Base-by-base conservation (phyloP, 1,140 invertebrate genomes). In the Globodera rostochiensis region DNA sequence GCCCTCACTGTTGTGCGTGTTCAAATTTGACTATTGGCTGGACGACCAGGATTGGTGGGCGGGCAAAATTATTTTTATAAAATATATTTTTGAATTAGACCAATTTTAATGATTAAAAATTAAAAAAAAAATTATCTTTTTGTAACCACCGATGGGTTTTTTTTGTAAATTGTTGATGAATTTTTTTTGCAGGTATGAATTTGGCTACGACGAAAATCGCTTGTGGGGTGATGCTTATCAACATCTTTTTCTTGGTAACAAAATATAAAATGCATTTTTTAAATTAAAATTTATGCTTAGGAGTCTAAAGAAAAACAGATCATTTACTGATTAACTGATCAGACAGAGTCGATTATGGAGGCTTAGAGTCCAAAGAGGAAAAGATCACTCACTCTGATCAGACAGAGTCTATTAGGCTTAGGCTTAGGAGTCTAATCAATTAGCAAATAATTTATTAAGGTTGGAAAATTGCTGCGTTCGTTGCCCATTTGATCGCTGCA, bases 1-100 rank as follows among this genome's bases (percentile, higher is more conserved):
- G 46, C 89, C 88, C 64, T 74, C 81, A 45, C 78, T 89, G 19
- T 74, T 83, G 74, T 89, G 88, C 74, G 88, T 89, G 25, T 89
- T 88, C 64, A 89, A 89, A 79, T 89, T 89, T 78, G 88, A 89
- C 71, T 89, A 89, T 69, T 89, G 90, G 86, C 82, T 89, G 60
- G 88, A 89, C 79, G 89, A 90, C 57, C 88, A 89, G 60, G 88
- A 89, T 81, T 84, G 87, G 77, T 71, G 21, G 36, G 69, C 46
- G n/a, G 2, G 36, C 36, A 3, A 21, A 53, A 53, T 53, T 5
- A 53, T 4, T 53, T 53, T 53, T 9, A 53, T 1, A 9, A 9
- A 9, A 53, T 53, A 11, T 53, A 53, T 53, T 53, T 53, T 53
- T 53, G 15, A 11, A 11, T 53, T 7, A 7, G 1, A 53, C 53